Percentiles rank a stretch among this genome's conserved stretches.
Conservation (phyloP, 2,888 invertebrate genomes). For the Drosophila peninsularis region DNA sequence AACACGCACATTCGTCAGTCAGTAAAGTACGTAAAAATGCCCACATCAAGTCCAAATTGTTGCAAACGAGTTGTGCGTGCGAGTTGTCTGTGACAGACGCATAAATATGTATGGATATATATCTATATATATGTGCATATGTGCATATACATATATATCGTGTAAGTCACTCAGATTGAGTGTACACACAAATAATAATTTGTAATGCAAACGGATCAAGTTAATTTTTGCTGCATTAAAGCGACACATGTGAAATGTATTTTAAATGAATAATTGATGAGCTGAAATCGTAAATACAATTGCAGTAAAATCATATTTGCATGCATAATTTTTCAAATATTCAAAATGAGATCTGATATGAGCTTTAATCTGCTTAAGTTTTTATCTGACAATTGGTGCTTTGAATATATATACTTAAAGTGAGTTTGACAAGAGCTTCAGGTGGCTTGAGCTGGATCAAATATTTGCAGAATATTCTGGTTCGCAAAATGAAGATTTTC, state of each 20-base stretch:
- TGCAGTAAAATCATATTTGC: background rate
- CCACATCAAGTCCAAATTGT: conserved; percentile 65
- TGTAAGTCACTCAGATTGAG: conserved; percentile 48
- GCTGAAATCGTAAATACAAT: background rate
- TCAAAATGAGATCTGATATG: too few relatives aligned
- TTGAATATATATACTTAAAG: too few relatives aligned
- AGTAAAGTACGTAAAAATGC: conserved; percentile 39
- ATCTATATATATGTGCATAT: background rate
- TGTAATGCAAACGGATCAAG: conserved; percentile 21
- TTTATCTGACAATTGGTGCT: too few relatives aligned
- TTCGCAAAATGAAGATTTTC: too few relatives aligned
- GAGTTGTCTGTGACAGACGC: conserved; percentile 22
- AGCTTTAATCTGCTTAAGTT: too few relatives aligned
- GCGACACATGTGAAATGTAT: background rate
- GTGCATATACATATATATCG: background rate
- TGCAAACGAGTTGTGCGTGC: conserved; percentile 54
- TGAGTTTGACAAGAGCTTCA: background rate
- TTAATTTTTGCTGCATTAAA: conserved; percentile 3
- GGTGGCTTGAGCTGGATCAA: background rate
- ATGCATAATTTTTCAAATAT: background rate
- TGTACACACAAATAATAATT: conserved; percentile 23
- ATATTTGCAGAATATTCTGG: too few relatives aligned
- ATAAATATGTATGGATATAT: background rate
- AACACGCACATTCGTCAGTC: conserved; percentile 44
- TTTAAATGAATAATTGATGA: conserved; percentile 5